These are phyloP conservation scores for Zosterops lateralis DNA, from an alignment of 2,113 vertebrate genomes.

Conservation along the genomic window DNA sequence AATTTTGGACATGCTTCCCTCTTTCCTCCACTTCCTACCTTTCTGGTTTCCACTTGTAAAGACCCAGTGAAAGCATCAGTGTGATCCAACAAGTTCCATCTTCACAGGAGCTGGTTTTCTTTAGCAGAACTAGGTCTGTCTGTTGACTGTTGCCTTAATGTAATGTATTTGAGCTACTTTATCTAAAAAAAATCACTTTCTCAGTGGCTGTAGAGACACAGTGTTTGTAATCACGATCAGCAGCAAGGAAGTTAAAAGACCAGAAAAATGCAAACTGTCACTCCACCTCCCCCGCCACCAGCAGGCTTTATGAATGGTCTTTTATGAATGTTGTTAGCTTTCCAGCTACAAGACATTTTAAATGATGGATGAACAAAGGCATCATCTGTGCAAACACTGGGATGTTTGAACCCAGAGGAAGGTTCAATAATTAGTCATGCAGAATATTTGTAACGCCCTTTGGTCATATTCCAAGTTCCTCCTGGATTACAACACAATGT, in stretches of 20 bases:
- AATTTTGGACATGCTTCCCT: neutral
- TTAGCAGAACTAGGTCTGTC: neutral
- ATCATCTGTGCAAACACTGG: constrained; percentile 61
- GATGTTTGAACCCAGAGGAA: constrained; percentile 52
- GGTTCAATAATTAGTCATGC: constrained; percentile 58
- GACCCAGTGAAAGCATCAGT: neutral
- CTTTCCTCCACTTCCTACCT: neutral
- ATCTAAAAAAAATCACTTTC: neutral
- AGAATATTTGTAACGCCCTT: constrained; percentile 43
- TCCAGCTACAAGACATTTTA: constrained; percentile 51
- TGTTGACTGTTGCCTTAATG: neutral
- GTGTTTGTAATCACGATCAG: neutral
- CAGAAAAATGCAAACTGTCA: constrained; percentile 36
- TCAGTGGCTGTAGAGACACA: neutral
- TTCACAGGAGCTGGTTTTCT: neutral
- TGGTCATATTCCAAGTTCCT: constrained; percentile 52
- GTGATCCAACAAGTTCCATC: neutral
- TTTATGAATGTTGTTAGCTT: constrained; percentile 47
- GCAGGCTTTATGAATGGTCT: constrained; percentile 18
- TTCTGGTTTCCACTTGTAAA: neutral
- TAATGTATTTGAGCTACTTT: neutral
- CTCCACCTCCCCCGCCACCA: neutral
- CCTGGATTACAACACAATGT: constrained; percentile 6
- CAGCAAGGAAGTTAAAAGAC: constrained; percentile 23
- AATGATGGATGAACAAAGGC: constrained; percentile 59